Evolutionary conservation across 2,888 invertebrate species (phyloP).

Genomic region (Merodon equestris): DNA sequence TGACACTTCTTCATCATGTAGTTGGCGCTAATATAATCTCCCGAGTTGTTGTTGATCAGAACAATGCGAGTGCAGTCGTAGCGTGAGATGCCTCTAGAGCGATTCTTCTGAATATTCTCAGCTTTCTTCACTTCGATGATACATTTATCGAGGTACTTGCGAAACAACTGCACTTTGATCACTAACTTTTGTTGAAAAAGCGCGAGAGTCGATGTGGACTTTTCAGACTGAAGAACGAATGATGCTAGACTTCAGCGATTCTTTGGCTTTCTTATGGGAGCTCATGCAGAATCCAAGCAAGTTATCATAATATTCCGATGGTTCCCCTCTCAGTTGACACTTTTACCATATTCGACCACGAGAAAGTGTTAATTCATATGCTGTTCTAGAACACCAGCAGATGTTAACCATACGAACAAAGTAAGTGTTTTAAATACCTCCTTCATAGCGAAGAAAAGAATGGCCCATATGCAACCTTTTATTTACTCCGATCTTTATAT

Average conservation of each 20-base stretch:
- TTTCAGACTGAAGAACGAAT: slow-evolving; percentile 97
- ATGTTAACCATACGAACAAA: too few species aligned
- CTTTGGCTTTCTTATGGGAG: slow-evolving; percentile 95
- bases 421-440: too few species aligned
- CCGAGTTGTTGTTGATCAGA: slow-evolving; percentile 85
- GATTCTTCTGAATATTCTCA: slow-evolving; percentile 93
- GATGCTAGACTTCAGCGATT: slow-evolving; percentile 98
- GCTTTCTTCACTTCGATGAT: slow-evolving; percentile 90
- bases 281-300: slow-evolving; percentile 97
- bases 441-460: too few species aligned
- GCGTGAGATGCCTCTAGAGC: slow-evolving; percentile 97
- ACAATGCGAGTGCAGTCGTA: slow-evolving; percentile 96
- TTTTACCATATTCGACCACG: slow-evolving; percentile 99
- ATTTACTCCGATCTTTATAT: too few species aligned
- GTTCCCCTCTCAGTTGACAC: slow-evolving; percentile 92
- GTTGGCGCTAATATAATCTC: slow-evolving; percentile 99
- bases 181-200: slow-evolving; percentile 86
- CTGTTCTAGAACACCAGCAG: slow-evolving; percentile 96
- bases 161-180: slow-evolving; percentile 86
- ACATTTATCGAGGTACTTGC: slow-evolving; percentile 92
- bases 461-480: too few species aligned
- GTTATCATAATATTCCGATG: slow-evolving; percentile 93
- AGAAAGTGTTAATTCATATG: slow-evolving; percentile 95
- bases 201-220: slow-evolving; percentile 84
- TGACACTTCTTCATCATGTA: slow-evolving; percentile 99